Evolutionary conservation across 2,797 vertebrate genomes (phyloP).

Genomic region (Leptoclinus maculatus): DNA sequence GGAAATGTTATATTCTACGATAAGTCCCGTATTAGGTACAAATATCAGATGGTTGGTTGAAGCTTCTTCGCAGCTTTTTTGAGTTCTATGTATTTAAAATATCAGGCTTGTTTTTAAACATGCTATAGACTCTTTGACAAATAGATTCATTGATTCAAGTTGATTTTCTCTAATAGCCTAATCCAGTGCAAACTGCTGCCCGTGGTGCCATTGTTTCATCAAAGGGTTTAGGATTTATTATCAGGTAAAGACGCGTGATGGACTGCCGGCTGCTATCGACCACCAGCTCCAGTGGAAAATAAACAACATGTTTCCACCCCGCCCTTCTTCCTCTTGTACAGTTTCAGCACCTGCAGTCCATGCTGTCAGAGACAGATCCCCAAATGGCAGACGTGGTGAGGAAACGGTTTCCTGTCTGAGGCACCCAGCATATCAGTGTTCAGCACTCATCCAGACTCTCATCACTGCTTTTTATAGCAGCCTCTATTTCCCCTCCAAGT

Average conservation of each 20-base stretch:
- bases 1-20: not conserved
- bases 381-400: constrained; percentile 85
- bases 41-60: not conserved
- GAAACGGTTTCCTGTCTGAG: constrained; percentile 77
- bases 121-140: not conserved
- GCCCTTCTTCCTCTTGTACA: constrained; percentile 69
- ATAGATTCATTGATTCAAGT: not conserved
- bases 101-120: not conserved
- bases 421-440: constrained; percentile 31
- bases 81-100: not conserved
- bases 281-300: constrained; percentile 67
- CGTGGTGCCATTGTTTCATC: not conserved
- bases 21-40: not conserved
- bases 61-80: not conserved
- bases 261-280: constrained; percentile 18
- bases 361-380: constrained; percentile 87
- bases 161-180: not conserved
- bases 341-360: constrained; percentile 88
- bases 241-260: constrained; percentile 30
- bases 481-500: constrained; percentile 47
- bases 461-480: constrained; percentile 56
- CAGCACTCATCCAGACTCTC: constrained; percentile 47
- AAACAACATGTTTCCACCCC: constrained; percentile 61
- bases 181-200: not conserved
- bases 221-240: constrained; percentile 14